A percentile compares a stretch with the other conserved stretches of the same genome.
Conservation (phyloP, 2,888 invertebrate genomes). For the Diabrotica balteata region DNA sequence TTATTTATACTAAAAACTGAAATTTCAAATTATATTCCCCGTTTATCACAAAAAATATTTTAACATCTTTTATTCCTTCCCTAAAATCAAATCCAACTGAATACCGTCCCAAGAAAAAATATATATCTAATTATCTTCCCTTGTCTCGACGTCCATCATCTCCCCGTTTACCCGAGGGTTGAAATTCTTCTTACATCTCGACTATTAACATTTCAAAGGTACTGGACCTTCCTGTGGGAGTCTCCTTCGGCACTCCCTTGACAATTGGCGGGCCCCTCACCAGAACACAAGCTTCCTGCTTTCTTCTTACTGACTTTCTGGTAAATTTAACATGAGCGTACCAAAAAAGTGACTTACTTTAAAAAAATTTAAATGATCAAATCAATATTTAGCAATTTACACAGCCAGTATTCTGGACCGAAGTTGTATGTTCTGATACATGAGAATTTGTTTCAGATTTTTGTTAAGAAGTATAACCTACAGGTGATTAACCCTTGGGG, state of each 20-base stretch:
- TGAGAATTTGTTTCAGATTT: too few relatives aligned
- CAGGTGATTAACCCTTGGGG: too few relatives aligned
- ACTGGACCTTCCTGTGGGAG: constrained; percentile 47
- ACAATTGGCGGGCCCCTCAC: constrained; percentile 42
- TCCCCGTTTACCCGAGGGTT: constrained; percentile 13
- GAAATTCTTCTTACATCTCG: constrained; percentile 16
- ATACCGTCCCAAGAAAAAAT: neutral
- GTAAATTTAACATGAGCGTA: neutral
- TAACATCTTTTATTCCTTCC: neutral
- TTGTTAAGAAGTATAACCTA: too few relatives aligned
- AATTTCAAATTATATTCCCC: neutral
- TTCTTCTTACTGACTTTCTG: neutral
- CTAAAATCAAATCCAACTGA: neutral
- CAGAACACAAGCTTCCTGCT: constrained; percentile 7
- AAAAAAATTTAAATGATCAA: too few relatives aligned
- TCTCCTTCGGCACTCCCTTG: constrained; percentile 40
- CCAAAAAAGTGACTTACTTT: neutral
- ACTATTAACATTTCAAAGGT: constrained; percentile 37
- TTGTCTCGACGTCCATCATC: constrained; percentile 14
- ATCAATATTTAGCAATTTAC: too few relatives aligned
- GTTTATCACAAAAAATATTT: neutral
- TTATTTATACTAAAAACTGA: neutral
- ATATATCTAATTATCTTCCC: constrained; percentile 23
- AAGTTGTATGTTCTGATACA: too few relatives aligned
- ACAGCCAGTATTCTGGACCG: too few relatives aligned